phyloP scores from a whole-genome alignment of 2,113 vertebrate species.

The Leptodactylus fuscus region DNA sequence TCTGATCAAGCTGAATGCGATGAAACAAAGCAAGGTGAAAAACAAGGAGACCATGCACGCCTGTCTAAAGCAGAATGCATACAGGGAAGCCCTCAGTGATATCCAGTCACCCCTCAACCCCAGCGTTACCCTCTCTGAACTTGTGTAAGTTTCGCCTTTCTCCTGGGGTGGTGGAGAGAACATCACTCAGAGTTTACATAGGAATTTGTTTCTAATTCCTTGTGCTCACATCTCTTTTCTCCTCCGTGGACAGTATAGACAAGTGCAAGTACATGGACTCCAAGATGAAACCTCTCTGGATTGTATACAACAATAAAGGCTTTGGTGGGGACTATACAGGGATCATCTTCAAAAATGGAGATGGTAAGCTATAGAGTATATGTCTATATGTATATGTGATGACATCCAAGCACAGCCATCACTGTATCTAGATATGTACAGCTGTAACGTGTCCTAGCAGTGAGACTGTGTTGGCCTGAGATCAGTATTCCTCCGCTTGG shows the following conservation, averaged over 20 bases:
- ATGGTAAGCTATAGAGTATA: conserved; percentile 77
- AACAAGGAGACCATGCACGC: conserved; percentile 95
- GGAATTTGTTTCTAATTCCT: too few species aligned
- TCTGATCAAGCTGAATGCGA: conserved; percentile 91
- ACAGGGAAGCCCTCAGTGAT: conserved; percentile 90
- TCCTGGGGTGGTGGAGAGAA: not conserved
- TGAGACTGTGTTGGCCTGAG: too few species aligned
- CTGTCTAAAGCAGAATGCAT: conserved; percentile 91
- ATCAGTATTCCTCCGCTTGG: too few species aligned
- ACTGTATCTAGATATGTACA: too few species aligned
- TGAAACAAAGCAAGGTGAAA: conserved; percentile 89
- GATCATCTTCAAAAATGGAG: conserved; percentile 98
- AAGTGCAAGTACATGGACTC: conserved; percentile 98
- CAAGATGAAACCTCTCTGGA: conserved; percentile 98
- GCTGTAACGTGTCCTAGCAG: too few species aligned
- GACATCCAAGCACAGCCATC: too few species aligned
- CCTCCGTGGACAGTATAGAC: conserved; percentile 81
- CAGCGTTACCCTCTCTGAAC: conserved; percentile 88
- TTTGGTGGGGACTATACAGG: conserved; percentile 88
- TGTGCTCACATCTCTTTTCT: not conserved
- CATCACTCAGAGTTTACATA: too few species aligned
- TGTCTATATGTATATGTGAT: not conserved
- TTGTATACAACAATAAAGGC: conserved; percentile 94
- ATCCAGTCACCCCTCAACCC: conserved; percentile 94
- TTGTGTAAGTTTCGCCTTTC: conserved; percentile 83